Conservation (phyloP, 1,140 invertebrate genomes). For the Cydia fagiglandana region DNA sequence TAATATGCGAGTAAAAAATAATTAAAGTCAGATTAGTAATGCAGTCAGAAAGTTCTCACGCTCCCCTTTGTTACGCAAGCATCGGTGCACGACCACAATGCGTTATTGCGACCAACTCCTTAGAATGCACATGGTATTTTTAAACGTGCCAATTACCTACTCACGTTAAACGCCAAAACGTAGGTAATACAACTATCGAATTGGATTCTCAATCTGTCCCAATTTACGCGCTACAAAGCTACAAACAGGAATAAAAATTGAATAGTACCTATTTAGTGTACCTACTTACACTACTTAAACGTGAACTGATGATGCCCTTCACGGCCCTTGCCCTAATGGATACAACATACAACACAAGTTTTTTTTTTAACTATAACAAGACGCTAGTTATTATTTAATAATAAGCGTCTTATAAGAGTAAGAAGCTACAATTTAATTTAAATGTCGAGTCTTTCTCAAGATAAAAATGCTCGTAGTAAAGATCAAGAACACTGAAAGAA, state of each 20-base stretch:
- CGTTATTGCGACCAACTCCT: slow-evolving; percentile 11
- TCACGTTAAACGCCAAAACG: neutral
- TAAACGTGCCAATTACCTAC: neutral
- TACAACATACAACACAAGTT: too few species aligned
- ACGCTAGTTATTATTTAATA: neutral
- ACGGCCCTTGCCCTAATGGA: slow-evolving; percentile 3
- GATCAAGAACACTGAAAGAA: neutral
- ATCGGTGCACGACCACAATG: slow-evolving; percentile 25
- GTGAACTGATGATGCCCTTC: neutral
- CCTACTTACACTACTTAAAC: too few species aligned
- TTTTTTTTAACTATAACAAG: neutral
- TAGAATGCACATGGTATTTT: neutral
- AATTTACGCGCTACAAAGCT: neutral
- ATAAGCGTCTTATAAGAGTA: neutral
- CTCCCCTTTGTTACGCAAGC: slow-evolving; percentile 29
- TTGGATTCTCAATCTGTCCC: too few species aligned
- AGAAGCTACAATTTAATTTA: neutral
- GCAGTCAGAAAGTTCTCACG: slow-evolving; percentile 8
- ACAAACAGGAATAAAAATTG: neutral
- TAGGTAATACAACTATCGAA: too few species aligned
- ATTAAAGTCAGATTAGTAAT: slow-evolving; percentile 17
- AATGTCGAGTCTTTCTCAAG: slow-evolving; percentile 25
- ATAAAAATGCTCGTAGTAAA: neutral
- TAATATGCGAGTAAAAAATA: slow-evolving; percentile 17
- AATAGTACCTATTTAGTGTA: neutral